A percentile compares a stretch with the other conserved stretches of the same genome.
Evolutionary conservation across 1,140 invertebrate species (phyloP).

Genomic region (Calephelis nemesis): DNA sequence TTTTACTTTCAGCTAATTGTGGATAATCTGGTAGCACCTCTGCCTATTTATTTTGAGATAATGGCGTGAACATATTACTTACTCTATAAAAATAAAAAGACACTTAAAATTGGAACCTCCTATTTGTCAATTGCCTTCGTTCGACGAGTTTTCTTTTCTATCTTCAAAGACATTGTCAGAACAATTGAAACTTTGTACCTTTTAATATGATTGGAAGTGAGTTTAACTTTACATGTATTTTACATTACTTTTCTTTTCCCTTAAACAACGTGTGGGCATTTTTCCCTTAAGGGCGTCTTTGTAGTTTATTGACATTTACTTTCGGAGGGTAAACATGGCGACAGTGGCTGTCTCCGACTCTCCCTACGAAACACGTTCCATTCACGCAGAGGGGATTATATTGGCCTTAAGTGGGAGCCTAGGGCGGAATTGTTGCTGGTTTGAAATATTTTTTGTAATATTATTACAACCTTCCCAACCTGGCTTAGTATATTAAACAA

Average conservation of each 20-base stretch:
- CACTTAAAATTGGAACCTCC: too few relatives aligned
- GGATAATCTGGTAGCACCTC: too few relatives aligned
- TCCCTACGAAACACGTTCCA: conserved; percentile 45
- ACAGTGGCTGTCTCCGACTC: conserved; percentile 49
- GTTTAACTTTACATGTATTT: conserved; percentile 50
- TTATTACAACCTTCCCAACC: not conserved
- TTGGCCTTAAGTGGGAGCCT: conserved; percentile 34
- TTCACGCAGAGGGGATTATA: conserved; percentile 38
- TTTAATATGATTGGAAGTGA: conserved; percentile 1
- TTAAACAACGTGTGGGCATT: conserved; percentile 54
- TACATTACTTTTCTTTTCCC: conserved; percentile 48
- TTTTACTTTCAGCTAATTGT: too few relatives aligned
- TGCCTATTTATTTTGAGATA: too few relatives aligned
- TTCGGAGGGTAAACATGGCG: conserved; percentile 63
- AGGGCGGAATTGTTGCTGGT: conserved; percentile 4
- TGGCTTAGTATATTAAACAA: not conserved
- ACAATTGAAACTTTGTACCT: conserved; percentile 20
- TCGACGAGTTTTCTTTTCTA: not conserved
- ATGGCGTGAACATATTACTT: too few relatives aligned
- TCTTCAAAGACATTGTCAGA: not conserved
- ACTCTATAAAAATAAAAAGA: too few relatives aligned
- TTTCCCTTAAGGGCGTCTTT: conserved; percentile 55
- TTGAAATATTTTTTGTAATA: conserved; percentile 2
- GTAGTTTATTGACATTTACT: conserved; percentile 77
- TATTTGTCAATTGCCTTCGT: too few relatives aligned